A percentile compares a stretch with the other conserved stretches of the same genome.
phyloP scores from a whole-genome alignment of 1,140 invertebrate genomes.

The Gonioctena quinquepunctata region DNA sequence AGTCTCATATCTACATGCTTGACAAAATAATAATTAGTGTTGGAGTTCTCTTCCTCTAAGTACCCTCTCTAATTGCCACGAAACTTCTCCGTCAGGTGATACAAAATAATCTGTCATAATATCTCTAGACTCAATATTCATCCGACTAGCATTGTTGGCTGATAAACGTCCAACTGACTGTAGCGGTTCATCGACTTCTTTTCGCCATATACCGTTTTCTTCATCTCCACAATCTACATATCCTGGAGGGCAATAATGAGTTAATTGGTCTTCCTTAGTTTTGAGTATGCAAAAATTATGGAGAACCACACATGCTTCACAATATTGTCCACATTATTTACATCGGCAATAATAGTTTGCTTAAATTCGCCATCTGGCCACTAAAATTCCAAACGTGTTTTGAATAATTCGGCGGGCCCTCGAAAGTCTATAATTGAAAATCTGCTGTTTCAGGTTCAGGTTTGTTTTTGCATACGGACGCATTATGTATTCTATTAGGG shows the following conservation, averaged over 20 bases:
- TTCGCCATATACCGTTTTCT: not conserved
- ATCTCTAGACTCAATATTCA: not conserved
- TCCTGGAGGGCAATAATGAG: not conserved
- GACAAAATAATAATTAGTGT: no score
- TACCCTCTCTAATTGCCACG: no score
- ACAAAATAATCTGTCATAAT: not conserved
- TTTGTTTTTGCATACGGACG: not conserved
- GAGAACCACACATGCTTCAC: slow-evolving; percentile 1
- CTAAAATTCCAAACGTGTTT: slow-evolving; percentile 22
- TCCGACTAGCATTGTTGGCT: not conserved
- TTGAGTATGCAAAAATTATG: slow-evolving; percentile 4
- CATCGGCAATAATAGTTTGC: not conserved
- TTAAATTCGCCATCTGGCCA: slow-evolving; percentile 12
- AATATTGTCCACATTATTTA: slow-evolving; percentile 14
- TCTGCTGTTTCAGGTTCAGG: not conserved
- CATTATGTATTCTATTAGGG: slow-evolving; percentile 23
- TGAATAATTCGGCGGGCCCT: slow-evolving; percentile 5
- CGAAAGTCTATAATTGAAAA: slow-evolving; percentile 21
- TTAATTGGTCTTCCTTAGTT: not conserved
- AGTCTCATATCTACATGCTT: no score
- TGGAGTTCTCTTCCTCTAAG: no score
- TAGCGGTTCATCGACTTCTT: not conserved
- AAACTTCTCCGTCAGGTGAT: not conserved
- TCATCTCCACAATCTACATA: not conserved
- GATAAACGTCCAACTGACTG: not conserved